A percentile compares a stretch with the other conserved stretches of the same genome.
Evolutionary conservation across 2,113 vertebrate genomes (phyloP).

Genomic region (Vidua chalybeata): DNA sequence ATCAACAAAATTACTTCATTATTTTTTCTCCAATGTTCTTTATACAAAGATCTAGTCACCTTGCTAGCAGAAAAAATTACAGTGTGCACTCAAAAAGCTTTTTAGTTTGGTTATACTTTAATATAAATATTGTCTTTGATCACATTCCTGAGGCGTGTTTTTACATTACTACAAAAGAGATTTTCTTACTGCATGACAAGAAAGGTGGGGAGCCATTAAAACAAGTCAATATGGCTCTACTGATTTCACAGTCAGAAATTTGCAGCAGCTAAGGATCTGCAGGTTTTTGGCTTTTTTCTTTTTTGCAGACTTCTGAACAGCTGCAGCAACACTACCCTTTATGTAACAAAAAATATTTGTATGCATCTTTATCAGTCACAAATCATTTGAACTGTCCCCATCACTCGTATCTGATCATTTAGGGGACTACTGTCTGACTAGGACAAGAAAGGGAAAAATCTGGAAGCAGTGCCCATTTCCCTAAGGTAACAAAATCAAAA

Average conservation of each 20-base stretch:
- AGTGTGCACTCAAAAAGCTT: not conserved
- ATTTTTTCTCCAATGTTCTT: not conserved
- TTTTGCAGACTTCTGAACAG: not conserved
- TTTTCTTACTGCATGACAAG: not conserved
- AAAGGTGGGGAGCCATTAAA: not conserved
- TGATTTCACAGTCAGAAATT: not conserved
- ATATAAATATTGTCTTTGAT: not conserved
- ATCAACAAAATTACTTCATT: not conserved
- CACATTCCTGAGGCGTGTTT: not conserved
- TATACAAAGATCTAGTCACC: not conserved
- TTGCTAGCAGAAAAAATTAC: not conserved
- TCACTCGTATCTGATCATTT: not conserved
- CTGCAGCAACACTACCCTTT: not conserved
- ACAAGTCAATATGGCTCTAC: not conserved
- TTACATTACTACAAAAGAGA: not conserved
- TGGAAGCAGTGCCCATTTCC: not conserved
- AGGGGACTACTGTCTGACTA: not conserved
- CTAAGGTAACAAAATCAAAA: not conserved
- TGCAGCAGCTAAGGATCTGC: not conserved
- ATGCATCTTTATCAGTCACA: not conserved
- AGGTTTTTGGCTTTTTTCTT: not conserved
- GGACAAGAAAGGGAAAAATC: not conserved
- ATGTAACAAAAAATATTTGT: not conserved
- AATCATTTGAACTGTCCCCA: not conserved
- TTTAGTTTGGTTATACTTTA: not conserved